A percentile compares a stretch with the other conserved stretches of the same genome.
Conservation (phyloP, 2,113 vertebrate genomes). For the Aldabrachelys gigantea region DNA sequence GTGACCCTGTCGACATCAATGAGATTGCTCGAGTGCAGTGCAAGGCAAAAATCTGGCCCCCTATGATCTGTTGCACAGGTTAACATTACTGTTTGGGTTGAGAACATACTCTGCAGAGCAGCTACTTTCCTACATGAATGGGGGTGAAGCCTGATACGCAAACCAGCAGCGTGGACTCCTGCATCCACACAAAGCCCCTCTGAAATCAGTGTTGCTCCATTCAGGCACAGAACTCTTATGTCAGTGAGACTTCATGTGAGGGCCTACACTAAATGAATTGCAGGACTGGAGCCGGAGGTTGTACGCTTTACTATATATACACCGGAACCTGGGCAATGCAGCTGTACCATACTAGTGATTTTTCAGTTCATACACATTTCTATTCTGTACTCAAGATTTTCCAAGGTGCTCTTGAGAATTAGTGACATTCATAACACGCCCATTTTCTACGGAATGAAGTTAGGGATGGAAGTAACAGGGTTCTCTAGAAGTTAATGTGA, state of each 20-base stretch:
- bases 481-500: accelerated
- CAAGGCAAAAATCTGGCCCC: accelerated
- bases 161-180: neutral
- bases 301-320: neutral
- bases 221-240: neutral
- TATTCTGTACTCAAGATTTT: neutral
- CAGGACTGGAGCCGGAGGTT: neutral
- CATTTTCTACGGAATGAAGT: neutral
- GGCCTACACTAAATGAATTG: too few relatives aligned
- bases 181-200: neutral
- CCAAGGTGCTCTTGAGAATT: neutral
- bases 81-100: neutral
- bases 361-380: neutral
- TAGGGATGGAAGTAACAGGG: neutral
- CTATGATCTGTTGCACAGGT: neutral
- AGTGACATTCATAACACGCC: neutral
- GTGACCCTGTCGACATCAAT: neutral
- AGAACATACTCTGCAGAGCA: neutral
- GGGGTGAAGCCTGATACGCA: neutral
- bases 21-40: neutral
- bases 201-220: neutral
- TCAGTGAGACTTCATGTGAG: neutral
- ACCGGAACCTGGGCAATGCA: neutral
- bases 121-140: neutral
- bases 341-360: neutral